Evolutionary conservation across 2,113 vertebrate genomes (phyloP).

Genomic region (Nothoprocta pentlandii): DNA sequence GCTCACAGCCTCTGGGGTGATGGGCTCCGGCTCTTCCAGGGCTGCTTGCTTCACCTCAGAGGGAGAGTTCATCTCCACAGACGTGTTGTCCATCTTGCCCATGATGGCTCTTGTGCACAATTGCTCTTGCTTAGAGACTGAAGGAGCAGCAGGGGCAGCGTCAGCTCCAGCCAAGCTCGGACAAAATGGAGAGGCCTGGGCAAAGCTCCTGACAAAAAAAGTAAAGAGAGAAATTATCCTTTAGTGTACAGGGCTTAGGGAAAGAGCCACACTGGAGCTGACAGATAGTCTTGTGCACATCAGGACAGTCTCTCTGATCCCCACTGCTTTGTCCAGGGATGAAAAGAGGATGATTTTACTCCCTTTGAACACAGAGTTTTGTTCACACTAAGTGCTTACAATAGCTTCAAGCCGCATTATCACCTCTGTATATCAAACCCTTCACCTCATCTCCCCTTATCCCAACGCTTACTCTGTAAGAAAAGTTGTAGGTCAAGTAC

Average conservation of each 20-base stretch:
- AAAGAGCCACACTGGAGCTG: background rate
- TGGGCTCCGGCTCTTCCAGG: constrained; percentile 77
- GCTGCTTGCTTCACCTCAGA: constrained; percentile 81
- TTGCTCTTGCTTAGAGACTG: background rate
- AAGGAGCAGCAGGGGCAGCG: background rate
- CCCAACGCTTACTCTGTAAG: background rate
- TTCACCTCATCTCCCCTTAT: background rate
- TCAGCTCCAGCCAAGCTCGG: rapidly evolving
- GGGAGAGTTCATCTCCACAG: constrained; percentile 84
- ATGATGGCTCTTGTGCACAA: constrained; percentile 37
- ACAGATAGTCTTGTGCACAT: background rate
- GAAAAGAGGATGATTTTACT: background rate
- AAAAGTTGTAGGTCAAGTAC: background rate
- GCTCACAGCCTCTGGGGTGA: background rate
- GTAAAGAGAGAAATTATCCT: background rate
- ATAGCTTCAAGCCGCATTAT: background rate
- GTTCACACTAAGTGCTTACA: background rate
- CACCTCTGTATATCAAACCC: background rate
- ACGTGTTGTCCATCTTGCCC: constrained; percentile 85
- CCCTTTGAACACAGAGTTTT: background rate
- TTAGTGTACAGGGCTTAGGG: background rate
- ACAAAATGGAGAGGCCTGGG: background rate
- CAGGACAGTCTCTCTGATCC: background rate
- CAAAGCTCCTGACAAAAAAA: constrained; percentile 29
- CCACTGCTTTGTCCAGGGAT: background rate